phyloP scores from a whole-genome alignment of 2,113 vertebrate genomes.

The Silurus glanis region DNA sequence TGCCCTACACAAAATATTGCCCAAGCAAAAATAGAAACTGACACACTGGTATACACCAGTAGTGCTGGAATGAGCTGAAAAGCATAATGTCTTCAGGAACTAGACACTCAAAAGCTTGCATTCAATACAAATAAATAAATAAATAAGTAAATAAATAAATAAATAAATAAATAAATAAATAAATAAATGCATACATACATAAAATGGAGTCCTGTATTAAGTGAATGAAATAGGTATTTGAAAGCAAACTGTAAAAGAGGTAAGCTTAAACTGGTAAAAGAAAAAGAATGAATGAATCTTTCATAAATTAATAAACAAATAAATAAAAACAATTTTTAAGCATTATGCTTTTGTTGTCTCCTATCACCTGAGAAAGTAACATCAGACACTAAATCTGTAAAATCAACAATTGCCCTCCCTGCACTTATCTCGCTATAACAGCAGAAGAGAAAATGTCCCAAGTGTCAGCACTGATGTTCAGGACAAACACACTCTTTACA shows the following conservation, averaged over 20 bases:
- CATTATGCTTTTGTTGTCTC: not conserved
- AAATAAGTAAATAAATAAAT: no score
- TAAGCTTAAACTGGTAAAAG: not conserved
- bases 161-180: no score
- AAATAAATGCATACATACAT: no score
- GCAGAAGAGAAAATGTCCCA: slow-evolving; percentile 19
- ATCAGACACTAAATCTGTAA: slow-evolving; percentile 27
- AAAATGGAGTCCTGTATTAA: no score
- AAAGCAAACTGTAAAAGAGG: not conserved
- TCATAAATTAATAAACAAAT: not conserved
- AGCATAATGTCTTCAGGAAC: not conserved
- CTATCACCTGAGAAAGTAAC: not conserved
- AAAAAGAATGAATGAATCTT: not conserved
- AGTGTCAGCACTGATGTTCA: not conserved
- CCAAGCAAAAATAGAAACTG: not conserved
- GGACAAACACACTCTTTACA: slow-evolving; percentile 9
- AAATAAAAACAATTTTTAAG: not conserved
- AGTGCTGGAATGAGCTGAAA: not conserved
- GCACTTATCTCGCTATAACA: slow-evolving; percentile 4
- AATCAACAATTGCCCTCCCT: slow-evolving; percentile 18
- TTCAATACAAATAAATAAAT: not conserved
- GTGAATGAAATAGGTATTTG: not conserved
- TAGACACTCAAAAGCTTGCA: not conserved
- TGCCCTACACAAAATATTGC: not conserved
- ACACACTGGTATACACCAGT: no score